Evolutionary conservation across 2,797 vertebrate species (phyloP), one percentile per base, ranked within the genome.

Genomic region (Phataginus tricuspis): DNA sequence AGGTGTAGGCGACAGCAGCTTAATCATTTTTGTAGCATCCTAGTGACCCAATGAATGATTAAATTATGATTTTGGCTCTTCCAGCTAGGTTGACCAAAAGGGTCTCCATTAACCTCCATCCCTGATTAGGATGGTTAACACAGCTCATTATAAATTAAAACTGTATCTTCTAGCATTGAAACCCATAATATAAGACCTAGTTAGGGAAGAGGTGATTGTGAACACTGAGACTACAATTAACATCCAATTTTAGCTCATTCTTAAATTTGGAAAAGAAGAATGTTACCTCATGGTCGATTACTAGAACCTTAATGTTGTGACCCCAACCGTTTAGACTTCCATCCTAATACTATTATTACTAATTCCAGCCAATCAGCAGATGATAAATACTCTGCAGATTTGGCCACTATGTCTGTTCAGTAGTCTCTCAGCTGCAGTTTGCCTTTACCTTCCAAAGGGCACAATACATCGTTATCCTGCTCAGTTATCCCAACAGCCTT

Each of bases 111-210:
- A n/a, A 57, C 25, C 16, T 68, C 64, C 21, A 39, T 25, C 6
- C 2, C n/a, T 69, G 53, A 94, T 80, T 85, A 69, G 21, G 0
- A 29, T 61, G 9, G 57, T 57, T 53, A 53, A 53, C 51, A 29
- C 2, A 79, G 13, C 19, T 72, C 39, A 66, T 37, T 89, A 59
- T 37, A 53, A 61, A 51, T 85, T 79, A 85, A 45, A 93, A 77
- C 10, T 66, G 23, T 21, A 84, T 74, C 51, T 34, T 72, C 51
- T 34, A 66, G 4, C 2, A 59, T 55, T 82, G 2, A 87, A 83
- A 71, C 21, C 8, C 13, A 39, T 79, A 37, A 72, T 31, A 39
- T 3, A 86, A 91, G 19, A 77, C 27, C 6, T 27, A 15, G 74
- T 74, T 55, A 77, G 27, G 57, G 25, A 86, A 75, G 10, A 82